Conservation (phyloP, 1,140 invertebrate genomes). For the Drosophila nigromelanica region DNA sequence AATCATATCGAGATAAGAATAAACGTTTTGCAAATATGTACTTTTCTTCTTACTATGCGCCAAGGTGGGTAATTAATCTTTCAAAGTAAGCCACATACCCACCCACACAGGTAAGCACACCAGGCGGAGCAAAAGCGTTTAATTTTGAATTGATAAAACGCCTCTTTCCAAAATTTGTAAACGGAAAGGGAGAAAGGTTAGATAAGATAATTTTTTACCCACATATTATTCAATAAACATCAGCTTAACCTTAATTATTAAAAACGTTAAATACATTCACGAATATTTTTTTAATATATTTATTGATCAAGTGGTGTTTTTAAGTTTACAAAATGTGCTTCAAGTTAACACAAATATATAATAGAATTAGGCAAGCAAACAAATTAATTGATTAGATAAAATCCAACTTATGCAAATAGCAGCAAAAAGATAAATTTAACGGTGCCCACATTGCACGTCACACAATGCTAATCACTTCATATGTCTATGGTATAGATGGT, state of each 20-base stretch:
- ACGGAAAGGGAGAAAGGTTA: background rate
- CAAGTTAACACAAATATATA: slow-evolving; percentile 36
- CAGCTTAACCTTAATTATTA: background rate
- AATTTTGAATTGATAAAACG: slow-evolving; percentile 17
- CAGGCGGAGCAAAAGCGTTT: slow-evolving; percentile 3
- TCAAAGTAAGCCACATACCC: slow-evolving; percentile 41
- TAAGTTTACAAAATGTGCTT: background rate
- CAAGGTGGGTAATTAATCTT: slow-evolving; percentile 51
- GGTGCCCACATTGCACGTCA: background rate
- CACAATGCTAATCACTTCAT: slow-evolving; percentile 16
- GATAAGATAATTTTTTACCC: too few species aligned
- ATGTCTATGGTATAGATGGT: background rate
- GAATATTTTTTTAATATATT: background rate
- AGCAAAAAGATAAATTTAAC: slow-evolving; percentile 28
- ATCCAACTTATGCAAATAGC: slow-evolving; percentile 34
- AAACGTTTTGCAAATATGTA: slow-evolving; percentile 60
- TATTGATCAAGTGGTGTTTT: slow-evolving; percentile 2
- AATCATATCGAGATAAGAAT: slow-evolving; percentile 71
- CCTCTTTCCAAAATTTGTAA: background rate
- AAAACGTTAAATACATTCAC: background rate
- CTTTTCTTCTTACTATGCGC: slow-evolving; percentile 54
- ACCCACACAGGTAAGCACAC: slow-evolving; percentile 1
- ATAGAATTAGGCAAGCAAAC: slow-evolving; percentile 35
- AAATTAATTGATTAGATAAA: slow-evolving; percentile 45
- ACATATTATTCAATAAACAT: too few species aligned